These are phyloP conservation scores for Limnodromus scolopaceus DNA, from an alignment of 2,797 vertebrate species.

Conservation along the genomic window DNA sequence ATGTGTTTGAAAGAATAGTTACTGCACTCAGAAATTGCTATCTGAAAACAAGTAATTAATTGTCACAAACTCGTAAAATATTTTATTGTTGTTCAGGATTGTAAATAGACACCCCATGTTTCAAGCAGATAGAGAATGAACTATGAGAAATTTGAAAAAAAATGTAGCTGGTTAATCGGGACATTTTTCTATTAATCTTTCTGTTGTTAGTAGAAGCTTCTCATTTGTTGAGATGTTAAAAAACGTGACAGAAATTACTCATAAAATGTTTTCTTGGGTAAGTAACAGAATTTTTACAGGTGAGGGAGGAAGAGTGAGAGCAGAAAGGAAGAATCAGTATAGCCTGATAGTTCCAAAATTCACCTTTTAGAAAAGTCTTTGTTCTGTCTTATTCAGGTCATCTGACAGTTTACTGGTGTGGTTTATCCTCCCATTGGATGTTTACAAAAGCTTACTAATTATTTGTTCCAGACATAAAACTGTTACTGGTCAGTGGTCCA, in stretches of 20 bases:
- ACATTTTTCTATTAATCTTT: not conserved
- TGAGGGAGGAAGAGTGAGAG: not conserved
- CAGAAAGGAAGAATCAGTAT: not conserved
- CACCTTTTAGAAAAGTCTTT: not conserved
- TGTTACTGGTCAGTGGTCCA: not conserved
- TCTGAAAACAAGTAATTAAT: not conserved
- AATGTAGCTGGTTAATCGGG: not conserved
- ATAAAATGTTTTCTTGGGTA: not conserved
- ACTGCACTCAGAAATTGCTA: not conserved
- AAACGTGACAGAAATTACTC: not conserved
- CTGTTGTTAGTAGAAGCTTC: not conserved
- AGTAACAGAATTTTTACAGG: not conserved
- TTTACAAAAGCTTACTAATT: not conserved
- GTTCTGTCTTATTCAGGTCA: not conserved
- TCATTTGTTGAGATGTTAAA: not conserved
- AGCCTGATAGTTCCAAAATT: not conserved
- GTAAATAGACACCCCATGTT: not conserved
- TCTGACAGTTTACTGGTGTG: not conserved
- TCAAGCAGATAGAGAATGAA: not conserved
- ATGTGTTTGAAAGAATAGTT: not conserved
- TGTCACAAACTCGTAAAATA: not conserved
- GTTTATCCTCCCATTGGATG: not conserved
- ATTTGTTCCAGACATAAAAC: not conserved
- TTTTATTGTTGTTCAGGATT: not conserved
- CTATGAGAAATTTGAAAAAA: not conserved